These are phyloP conservation scores for Netelia inedita DNA, from an alignment of 2,888 invertebrate genomes.

Conservation along the genomic window DNA sequence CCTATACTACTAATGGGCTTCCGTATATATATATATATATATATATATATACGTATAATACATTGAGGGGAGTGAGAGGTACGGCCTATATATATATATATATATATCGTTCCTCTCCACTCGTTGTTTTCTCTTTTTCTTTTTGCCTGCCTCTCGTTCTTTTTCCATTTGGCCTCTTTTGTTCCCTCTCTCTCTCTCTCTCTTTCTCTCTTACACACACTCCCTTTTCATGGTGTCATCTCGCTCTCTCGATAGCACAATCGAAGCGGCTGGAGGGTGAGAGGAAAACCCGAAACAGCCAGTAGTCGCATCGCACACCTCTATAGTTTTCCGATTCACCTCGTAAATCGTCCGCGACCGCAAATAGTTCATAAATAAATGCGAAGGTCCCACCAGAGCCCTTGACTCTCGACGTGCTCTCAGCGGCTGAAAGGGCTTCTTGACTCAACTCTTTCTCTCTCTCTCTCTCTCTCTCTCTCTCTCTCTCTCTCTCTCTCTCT, in stretches of 20 bases:
- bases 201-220: neutral
- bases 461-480: conserved; percentile 30
- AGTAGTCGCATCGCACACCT: conserved; percentile 58
- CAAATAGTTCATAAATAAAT: conserved; percentile 80
- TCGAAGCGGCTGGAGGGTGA: conserved; percentile 59
- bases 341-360: conserved; percentile 77
- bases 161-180: conserved; percentile 51
- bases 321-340: conserved; percentile 76
- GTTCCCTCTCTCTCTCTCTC: conserved; percentile 45
- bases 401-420: conserved; percentile 58
- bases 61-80: neutral
- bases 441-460: conserved; percentile 21
- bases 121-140: conserved; percentile 55
- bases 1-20: conserved; percentile 60
- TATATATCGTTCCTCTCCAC: conserved; percentile 5
- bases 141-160: conserved; percentile 58
- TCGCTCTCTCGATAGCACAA: conserved; percentile 64
- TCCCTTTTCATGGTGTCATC: conserved; percentile 26
- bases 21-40: conserved; percentile 8
- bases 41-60: neutral
- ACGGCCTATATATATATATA: neutral
- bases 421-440: conserved; percentile 44
- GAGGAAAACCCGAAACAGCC: conserved; percentile 33
- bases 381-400: conserved; percentile 56
- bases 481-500: conserved; percentile 16